Conservation (phyloP, 2,888 invertebrate genomes). For the Cantharis rufa region DNA sequence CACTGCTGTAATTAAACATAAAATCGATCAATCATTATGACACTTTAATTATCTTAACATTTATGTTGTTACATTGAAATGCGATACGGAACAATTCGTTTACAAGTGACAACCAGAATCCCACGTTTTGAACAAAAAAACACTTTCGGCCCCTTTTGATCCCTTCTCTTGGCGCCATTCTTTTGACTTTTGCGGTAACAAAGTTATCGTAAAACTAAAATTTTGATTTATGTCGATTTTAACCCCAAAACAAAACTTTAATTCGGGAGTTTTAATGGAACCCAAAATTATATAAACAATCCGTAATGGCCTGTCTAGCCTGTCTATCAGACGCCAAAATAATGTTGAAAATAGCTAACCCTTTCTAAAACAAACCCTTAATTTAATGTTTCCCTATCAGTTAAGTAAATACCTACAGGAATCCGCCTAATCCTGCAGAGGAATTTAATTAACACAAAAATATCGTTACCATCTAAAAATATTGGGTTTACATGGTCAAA, state of each 20-base stretch:
- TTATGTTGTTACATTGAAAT: slow-evolving; percentile 19
- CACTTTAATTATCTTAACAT: slow-evolving; percentile 38
- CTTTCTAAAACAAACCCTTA: slow-evolving; percentile 26
- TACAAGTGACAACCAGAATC: slow-evolving; percentile 10
- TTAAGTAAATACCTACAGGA: slow-evolving; percentile 13
- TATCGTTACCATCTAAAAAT: background rate
- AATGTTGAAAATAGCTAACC: slow-evolving; percentile 32
- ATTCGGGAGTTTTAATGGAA: slow-evolving; percentile 4
- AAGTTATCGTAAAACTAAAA: background rate
- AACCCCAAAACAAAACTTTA: background rate
- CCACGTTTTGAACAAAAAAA: background rate
- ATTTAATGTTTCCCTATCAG: slow-evolving; percentile 16
- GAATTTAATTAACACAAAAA: background rate
- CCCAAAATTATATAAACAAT: slow-evolving; percentile 18
- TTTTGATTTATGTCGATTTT: background rate
- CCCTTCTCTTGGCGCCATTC: background rate
- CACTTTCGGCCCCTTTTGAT: background rate
- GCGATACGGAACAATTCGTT: slow-evolving; percentile 32
- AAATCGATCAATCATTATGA: slow-evolving; percentile 42
- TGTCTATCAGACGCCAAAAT: slow-evolving; percentile 35
- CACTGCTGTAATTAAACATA: slow-evolving; percentile 26
- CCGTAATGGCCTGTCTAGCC: slow-evolving; percentile 17
- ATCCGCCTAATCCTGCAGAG: background rate
- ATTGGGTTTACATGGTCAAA: background rate
- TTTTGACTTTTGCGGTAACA: background rate